Base-by-base conservation (phyloP, 2,888 invertebrate species). In the Sepioteuthis lessoniana region DNA sequence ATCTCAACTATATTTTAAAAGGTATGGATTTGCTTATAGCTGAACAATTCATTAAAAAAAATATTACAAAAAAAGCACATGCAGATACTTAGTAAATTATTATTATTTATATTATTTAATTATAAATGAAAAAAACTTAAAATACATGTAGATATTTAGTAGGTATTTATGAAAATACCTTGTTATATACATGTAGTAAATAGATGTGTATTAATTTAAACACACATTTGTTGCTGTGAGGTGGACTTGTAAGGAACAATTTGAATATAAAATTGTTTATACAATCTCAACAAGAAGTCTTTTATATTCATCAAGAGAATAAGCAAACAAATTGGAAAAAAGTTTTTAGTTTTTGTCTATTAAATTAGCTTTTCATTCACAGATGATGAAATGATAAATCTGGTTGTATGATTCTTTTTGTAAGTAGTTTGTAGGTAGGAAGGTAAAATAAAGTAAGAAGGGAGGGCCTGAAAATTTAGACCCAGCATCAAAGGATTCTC, bases 1-100 rank as follows among this genome's bases (percentile, higher is more conserved):
- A 76, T 35, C 76, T 76, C 76, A 76, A 76, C 76, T 76, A 76
- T 76, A 76, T 76, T 76, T 76, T 76, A n/a, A 76, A 42, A 76
- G 1, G 76, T 76, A 76, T 76, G 76, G 76, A 76, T 76, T 76
- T 76, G n/a, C 16, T 16, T n/a, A 35, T 13, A 76, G 76, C 16
- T n/a, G 55, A 25, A 55, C 25, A 55, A 55, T 55, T 13, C 47
- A 47, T 13, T 47, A 21, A 76, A 76, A 76, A 76, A 76, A 8
- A 76, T 25, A 55, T 55, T 25, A 55, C 5, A 28, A 55, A 1
- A 76, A 76, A n/a, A 25, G 13, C 8, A 76, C n/a, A n/a, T 76
- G n/a, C n/a, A 76, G 76, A 35, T 21, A 55, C 7, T 55, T n/a
- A 76, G 31, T 31, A 76, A 76, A 31, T n/a, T 31, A 31, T 2